Conservation (phyloP, 2,113 vertebrate species). For the Aviceda subcristata region DNA sequence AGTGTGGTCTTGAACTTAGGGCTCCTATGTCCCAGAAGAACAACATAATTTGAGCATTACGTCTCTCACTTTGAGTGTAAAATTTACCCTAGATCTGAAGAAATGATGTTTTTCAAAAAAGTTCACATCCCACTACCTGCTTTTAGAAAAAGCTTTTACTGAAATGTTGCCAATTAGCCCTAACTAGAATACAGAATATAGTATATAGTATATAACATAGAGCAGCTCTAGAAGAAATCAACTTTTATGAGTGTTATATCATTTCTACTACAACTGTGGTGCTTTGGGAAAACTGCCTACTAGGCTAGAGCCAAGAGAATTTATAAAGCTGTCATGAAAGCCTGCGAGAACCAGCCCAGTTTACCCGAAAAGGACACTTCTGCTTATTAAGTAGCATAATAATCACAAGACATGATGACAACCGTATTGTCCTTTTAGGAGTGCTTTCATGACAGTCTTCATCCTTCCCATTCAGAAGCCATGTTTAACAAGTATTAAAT, state of each 20-base stretch:
- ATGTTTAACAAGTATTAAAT: neutral
- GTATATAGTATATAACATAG: neutral
- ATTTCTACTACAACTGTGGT: neutral
- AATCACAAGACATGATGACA: neutral
- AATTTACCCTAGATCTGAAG: neutral
- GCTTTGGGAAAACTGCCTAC: neutral
- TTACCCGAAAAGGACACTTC: neutral
- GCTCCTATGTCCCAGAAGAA: neutral
- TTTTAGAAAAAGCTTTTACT: neutral
- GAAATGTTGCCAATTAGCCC: neutral
- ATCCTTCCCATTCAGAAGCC: neutral
- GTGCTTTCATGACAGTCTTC: neutral
- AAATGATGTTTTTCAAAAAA: neutral
- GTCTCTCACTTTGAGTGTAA: neutral
- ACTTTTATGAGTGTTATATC: neutral
- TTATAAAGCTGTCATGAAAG: neutral
- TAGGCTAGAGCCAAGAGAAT: neutral
- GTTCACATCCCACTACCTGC: neutral
- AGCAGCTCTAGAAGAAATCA: neutral
- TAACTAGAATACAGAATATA: neutral
- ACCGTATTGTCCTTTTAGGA: neutral
- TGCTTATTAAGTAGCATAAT: neutral
- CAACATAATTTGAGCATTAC: neutral
- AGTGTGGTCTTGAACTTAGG: neutral
- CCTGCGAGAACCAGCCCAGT: neutral